Conservation (phyloP, 2,888 invertebrate species). For the Drosophila mimetica region DNA sequence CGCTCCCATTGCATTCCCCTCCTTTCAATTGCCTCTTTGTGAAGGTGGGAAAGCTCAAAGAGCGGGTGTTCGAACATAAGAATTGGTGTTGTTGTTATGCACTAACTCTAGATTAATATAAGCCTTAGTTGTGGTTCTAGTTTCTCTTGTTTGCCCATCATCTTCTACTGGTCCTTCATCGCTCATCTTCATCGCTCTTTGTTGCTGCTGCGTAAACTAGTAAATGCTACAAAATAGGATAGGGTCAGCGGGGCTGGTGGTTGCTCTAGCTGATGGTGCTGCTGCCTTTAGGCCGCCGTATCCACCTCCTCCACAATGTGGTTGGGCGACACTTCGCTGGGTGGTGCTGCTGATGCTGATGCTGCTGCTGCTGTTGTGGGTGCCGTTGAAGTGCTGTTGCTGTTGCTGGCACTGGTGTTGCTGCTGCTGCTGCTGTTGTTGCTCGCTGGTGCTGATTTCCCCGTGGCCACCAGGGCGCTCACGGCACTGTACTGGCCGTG, state of each 20-base stretch:
- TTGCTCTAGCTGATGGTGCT: neutral
- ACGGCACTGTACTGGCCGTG: conserved; percentile 32
- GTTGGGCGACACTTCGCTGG: conserved; percentile 83
- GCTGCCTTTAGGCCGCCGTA: conserved; percentile 82
- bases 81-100: conserved; percentile 12
- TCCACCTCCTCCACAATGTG: conserved; percentile 84
- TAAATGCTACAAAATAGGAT: conserved; percentile 68
- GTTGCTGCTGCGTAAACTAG: conserved; percentile 47
- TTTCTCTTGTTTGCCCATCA: conserved; percentile 19
- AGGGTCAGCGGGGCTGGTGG: conserved; percentile 12
- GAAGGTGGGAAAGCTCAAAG: neutral
- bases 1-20: neutral
- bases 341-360: conserved; percentile 64
- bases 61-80: conserved; percentile 6
- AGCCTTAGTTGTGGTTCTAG: conserved; percentile 36
- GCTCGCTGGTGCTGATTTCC: conserved; percentile 27
- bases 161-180: conserved; percentile 8
- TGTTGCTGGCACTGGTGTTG: conserved; percentile 40
- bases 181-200: neutral
- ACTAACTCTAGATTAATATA: conserved; percentile 27
- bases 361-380: conserved; percentile 56
- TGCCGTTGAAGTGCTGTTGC: conserved; percentile 43
- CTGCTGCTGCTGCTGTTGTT: conserved; percentile 11
- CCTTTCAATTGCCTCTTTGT: neutral
- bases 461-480: conserved; percentile 54